These are phyloP conservation scores for Emydoidea blandingii DNA, from an alignment of 2,797 vertebrate species.

Conservation along the genomic window DNA sequence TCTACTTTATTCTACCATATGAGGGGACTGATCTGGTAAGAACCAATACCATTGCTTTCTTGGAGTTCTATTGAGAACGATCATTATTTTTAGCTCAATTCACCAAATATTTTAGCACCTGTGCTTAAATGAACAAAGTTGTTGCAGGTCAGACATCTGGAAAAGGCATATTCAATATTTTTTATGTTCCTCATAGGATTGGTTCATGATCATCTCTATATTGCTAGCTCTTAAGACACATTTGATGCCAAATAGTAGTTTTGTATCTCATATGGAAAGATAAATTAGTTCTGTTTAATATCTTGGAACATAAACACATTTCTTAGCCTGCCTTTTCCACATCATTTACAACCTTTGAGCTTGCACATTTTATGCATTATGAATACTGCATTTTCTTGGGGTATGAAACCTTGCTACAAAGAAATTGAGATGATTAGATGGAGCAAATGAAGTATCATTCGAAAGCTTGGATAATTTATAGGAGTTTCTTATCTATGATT, in stretches of 20 bases:
- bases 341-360: not conserved
- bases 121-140: not conserved
- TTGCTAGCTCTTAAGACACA: not conserved
- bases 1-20: not conserved
- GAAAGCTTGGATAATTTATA: slow-evolving; percentile 20
- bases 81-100: not conserved
- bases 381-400: slow-evolving; percentile 1
- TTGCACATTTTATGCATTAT: slow-evolving; percentile 22
- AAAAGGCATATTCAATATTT: not conserved
- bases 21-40: not conserved
- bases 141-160: not conserved
- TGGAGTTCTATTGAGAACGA: not conserved
- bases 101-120: accelerated
- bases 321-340: slow-evolving; percentile 10
- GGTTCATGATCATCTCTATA: not conserved
- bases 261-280: accelerated
- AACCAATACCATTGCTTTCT: not conserved
- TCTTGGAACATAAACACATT: not conserved
- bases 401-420: slow-evolving; percentile 49
- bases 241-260: not conserved
- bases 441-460: slow-evolving; percentile 65
- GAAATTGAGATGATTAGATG: slow-evolving; percentile 47
- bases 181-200: not conserved
- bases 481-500: not conserved
- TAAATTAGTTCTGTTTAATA: accelerated